Conservation (phyloP, 2,797 vertebrate species). For the Tenualosa thibaudeaui region DNA sequence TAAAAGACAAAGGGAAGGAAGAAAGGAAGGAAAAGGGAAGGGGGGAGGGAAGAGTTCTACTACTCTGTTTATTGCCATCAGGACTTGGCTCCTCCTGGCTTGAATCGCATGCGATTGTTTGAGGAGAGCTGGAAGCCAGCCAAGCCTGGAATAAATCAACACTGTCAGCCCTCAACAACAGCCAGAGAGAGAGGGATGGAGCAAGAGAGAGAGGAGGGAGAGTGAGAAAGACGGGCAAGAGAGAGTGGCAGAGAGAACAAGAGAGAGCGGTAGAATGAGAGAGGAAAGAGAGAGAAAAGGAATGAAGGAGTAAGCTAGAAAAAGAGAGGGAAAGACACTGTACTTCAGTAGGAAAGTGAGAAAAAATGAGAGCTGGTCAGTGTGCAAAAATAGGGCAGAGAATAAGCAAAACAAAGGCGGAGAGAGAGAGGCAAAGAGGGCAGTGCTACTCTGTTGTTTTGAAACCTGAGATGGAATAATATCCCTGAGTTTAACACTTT, state of each 20-base stretch:
- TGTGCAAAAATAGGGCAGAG: background rate
- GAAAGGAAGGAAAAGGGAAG: constrained; percentile 34
- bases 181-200: constrained; percentile 47
- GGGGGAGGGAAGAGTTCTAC: constrained; percentile 45
- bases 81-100: constrained; percentile 67
- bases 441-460: constrained; percentile 67
- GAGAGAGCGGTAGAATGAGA: constrained; percentile 33
- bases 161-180: constrained; percentile 74
- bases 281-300: constrained; percentile 46
- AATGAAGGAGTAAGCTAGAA: constrained; percentile 26
- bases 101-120: constrained; percentile 74
- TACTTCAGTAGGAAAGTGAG: constrained; percentile 23
- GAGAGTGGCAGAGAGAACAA: constrained; percentile 49
- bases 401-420: background rate
- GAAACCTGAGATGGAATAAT: constrained; percentile 71
- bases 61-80: constrained; percentile 77
- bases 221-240: constrained; percentile 47
- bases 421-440: constrained; percentile 29
- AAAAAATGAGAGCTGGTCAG: constrained; percentile 27
- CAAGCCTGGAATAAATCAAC: constrained; percentile 76
- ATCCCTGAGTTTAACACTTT: constrained; percentile 68
- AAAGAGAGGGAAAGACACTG: constrained; percentile 53
- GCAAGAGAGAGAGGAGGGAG: constrained; percentile 42
- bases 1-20: constrained; percentile 46
- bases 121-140: constrained; percentile 69